Percentiles rank a stretch among this genome's conserved stretches.
These are phyloP conservation scores for Lagocephalus sceleratus DNA, from an alignment of 2,797 vertebrate genomes.

Conservation along the genomic window DNA sequence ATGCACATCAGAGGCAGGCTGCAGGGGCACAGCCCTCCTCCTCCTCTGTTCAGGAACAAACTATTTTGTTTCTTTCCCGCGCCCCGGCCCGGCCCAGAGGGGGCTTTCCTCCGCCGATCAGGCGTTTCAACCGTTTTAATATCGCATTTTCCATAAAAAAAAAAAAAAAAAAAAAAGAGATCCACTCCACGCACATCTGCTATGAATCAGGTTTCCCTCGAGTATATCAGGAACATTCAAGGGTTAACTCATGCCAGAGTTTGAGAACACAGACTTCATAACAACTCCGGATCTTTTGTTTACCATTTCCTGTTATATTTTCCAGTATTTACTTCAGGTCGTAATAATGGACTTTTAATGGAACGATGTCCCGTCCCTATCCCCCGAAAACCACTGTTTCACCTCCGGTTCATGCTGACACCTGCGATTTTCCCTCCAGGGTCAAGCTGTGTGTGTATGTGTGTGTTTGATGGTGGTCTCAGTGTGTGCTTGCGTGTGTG, in stretches of 20 bases:
- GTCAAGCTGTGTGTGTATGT: constrained; percentile 15
- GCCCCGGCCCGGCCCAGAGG: constrained; percentile 4
- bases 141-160: background rate
- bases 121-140: constrained; percentile 22
- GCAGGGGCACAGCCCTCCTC: constrained; percentile 29
- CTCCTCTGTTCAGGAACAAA: constrained; percentile 6
- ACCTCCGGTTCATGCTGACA: background rate
- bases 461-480: constrained; percentile 21
- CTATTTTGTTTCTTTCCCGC: background rate
- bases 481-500: constrained; percentile 30
- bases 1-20: constrained; percentile 22
- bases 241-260: background rate
- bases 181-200: background rate
- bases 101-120: constrained; percentile 15
- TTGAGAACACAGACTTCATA: background rate
- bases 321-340: constrained; percentile 16
- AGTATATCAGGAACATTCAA: background rate
- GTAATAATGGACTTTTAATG: background rate
- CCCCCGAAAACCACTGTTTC: background rate
- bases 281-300: constrained; percentile 10
- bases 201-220: background rate
- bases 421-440: constrained; percentile 3
- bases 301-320: constrained; percentile 29
- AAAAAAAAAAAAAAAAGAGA: background rate
- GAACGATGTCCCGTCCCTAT: background rate